Conservation (phyloP, 2,113 vertebrate genomes). For the Perca schrenkii region DNA sequence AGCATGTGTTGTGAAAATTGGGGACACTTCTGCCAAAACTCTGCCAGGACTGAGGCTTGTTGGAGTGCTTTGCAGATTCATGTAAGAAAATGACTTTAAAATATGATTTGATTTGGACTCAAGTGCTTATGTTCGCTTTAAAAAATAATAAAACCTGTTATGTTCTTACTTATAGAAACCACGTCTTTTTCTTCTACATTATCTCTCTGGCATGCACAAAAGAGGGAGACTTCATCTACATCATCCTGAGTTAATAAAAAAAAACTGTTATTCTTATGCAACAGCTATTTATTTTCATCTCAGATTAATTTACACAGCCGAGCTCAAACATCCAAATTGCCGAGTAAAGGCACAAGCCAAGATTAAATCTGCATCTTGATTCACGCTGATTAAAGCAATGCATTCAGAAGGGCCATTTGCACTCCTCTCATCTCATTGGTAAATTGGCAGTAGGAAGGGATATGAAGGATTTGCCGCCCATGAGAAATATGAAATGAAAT, state of each 20-base stretch:
- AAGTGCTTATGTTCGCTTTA: constrained; percentile 37
- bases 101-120: constrained; percentile 32
- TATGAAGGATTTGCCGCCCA: constrained; percentile 47
- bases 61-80: constrained; percentile 40
- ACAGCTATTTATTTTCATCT: constrained; percentile 39
- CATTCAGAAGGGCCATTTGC: constrained; percentile 64
- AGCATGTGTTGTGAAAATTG: constrained; percentile 76
- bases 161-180: constrained; percentile 33
- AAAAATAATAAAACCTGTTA: constrained; percentile 53
- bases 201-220: not conserved
- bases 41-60: constrained; percentile 40
- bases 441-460: constrained; percentile 39
- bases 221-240: not conserved
- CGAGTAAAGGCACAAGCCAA: constrained; percentile 50
- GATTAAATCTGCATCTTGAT: constrained; percentile 70
- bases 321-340: constrained; percentile 45
- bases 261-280: constrained; percentile 7
- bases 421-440: constrained; percentile 65
- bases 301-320: constrained; percentile 16
- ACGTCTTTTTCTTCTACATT: not conserved
- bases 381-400: constrained; percentile 67
- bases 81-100: constrained; percentile 54
- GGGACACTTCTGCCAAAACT: constrained; percentile 30
- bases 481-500: constrained; percentile 43
- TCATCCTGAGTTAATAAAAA: constrained; percentile 33